phyloP scores from a whole-genome alignment of 2,113 vertebrate species.

The Vidua macroura region DNA sequence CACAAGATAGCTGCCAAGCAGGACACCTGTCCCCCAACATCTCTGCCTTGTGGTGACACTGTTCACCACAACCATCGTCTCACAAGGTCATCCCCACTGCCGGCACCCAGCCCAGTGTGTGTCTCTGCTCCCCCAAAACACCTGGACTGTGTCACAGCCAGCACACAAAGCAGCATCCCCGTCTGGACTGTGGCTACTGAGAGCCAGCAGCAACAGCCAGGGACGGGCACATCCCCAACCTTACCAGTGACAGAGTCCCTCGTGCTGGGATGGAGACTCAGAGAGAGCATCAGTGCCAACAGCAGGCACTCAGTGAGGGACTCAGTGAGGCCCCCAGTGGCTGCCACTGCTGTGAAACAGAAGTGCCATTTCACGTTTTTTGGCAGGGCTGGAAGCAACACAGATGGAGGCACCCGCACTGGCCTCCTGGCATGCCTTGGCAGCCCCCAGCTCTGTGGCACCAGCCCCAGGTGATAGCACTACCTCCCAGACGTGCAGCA shows the following conservation, averaged over 20 bases:
- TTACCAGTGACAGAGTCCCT: neutral
- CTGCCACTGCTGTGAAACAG: neutral
- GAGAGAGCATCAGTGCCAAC: neutral
- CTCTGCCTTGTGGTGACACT: neutral
- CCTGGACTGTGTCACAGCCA: neutral
- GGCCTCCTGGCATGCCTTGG: neutral
- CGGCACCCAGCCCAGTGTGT: accelerated
- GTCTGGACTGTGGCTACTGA: neutral
- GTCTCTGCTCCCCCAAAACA: neutral
- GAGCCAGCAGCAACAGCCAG: neutral
- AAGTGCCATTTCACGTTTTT: constrained; percentile 51
- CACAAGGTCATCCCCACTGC: neutral
- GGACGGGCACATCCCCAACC: neutral
- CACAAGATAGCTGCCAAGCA: neutral
- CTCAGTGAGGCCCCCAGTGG: neutral
- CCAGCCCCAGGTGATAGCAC: neutral
- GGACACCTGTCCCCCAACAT: too few species aligned
- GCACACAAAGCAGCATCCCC: accelerated
- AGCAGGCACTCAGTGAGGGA: accelerated
- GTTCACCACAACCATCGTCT: accelerated
- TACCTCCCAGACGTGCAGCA: neutral
- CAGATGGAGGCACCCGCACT: neutral
- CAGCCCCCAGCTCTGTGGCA: neutral
- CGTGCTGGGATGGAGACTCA: accelerated
- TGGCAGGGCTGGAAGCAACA: constrained; percentile 29